Evolutionary conservation across 1,140 invertebrate genomes (phyloP), one percentile per base, ranked within the genome.

Genomic region (Aphaenogaster ashmeadi): DNA sequence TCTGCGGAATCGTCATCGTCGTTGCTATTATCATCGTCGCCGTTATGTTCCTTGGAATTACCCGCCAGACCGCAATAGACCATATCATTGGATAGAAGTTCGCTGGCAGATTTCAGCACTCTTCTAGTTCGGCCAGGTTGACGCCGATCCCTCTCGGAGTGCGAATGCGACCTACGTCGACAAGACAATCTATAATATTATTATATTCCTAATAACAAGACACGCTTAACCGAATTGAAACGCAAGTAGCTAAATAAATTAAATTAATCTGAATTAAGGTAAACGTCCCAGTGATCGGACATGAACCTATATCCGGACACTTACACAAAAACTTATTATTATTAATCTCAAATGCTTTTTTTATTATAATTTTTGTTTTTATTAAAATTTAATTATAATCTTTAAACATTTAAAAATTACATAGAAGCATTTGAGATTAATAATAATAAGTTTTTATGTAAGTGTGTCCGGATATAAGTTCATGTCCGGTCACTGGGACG

Each of bases 61-160:
- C 88, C 41, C 92, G 90, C 15, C 94, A 84, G 27, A 38, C 94
- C 92, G 64, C 93, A 94, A 75, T 95, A 96, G 0, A 96, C 87
- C 92, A 96, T 93, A 84, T 96, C 96, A 8, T 94, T 92, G 41
- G 94, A 94, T 0, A 95, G 74, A 21, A 95, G 91, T 62, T 96
- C 95, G 58, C 93, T 92, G 5, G 94, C 93, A 0, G 95, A 95
- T 85, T 95, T 95, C 0, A 95, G 74, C 2, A 93, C 91, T 36
- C 92, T 90, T 54, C 94, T 92, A 1, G 77, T 69, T 36, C 93
- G 88, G 2, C 88, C 77, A 0, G 92, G 92, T 47, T 93, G 90
- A 64, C 88, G 90, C 9, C 93, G 88, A 44, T 94, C 93, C 62
- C 94, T 94, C 67, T 95, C 95, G 7, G 94, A 93, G 71, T 95